Evolutionary conservation across 2,113 vertebrate species (phyloP).

Genomic region (Lamprotornis superbus): DNA sequence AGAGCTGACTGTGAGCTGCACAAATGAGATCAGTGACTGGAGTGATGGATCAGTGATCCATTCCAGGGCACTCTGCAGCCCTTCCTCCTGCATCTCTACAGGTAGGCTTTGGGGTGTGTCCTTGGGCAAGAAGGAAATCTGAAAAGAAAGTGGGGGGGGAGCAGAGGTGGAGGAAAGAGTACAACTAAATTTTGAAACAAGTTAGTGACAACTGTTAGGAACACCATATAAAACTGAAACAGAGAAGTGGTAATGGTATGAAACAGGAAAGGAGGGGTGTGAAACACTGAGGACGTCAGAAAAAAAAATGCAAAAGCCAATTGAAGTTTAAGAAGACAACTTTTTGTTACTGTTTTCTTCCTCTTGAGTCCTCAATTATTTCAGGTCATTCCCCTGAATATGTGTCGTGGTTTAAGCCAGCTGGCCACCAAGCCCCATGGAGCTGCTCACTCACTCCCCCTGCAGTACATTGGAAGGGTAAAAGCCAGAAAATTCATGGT

Average conservation of each 20-base stretch:
- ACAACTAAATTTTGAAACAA: not conserved
- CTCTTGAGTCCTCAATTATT: not conserved
- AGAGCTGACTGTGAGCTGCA: not conserved
- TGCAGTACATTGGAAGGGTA: not conserved
- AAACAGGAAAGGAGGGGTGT: not conserved
- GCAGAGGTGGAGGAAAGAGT: not conserved
- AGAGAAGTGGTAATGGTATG: not conserved
- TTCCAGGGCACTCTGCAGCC: not conserved
- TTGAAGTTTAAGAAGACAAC: not conserved
- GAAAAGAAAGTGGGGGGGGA: not conserved
- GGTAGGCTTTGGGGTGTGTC: not conserved
- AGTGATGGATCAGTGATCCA: fast-evolving
- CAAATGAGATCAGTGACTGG: not conserved
- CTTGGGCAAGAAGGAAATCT: not conserved
- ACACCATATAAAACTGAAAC: not conserved
- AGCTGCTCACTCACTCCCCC: not conserved
- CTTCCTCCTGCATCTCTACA: not conserved
- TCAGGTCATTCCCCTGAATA: not conserved
- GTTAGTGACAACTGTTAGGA: not conserved
- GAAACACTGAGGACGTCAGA: not conserved
- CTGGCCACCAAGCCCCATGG: no score
- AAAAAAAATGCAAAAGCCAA: not conserved
- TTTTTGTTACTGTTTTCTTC: not conserved
- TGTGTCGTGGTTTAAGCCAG: not conserved
- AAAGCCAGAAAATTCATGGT: not conserved